phyloP scores from a whole-genome alignment of 2,797 vertebrate species.

The Bucorvus abyssinicus region DNA sequence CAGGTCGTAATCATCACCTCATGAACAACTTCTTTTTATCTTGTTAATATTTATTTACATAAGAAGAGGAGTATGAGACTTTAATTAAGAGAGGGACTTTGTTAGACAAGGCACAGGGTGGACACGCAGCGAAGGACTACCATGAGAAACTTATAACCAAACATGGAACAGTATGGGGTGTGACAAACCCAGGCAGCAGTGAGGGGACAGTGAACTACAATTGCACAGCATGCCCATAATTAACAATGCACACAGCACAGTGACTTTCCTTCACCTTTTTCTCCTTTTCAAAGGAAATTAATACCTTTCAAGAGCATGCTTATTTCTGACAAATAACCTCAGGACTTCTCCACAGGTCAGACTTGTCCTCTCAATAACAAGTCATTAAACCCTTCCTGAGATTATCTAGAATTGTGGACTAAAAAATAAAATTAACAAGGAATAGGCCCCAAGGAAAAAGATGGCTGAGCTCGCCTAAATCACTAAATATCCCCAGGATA shows the following conservation, averaged over 20 bases:
- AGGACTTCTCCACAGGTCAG: neutral
- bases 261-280: neutral
- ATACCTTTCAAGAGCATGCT: neutral
- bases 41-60: neutral
- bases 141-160: neutral
- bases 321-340: neutral
- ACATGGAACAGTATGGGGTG: neutral
- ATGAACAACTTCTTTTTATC: neutral
- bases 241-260: neutral
- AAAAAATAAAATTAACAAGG: neutral
- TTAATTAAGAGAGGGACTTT: neutral
- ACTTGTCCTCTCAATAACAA: neutral
- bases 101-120: neutral
- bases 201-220: neutral
- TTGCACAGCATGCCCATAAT: neutral
- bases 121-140: neutral
- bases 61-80: neutral
- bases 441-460: neutral
- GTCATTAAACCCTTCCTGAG: neutral
- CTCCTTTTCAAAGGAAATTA: neutral
- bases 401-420: neutral
- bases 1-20: neutral
- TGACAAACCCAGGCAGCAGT: neutral
- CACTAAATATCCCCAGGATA: neutral
- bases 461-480: neutral